These are phyloP conservation scores for Perizoma flavofasciatum DNA, from an alignment of 2,888 invertebrate genomes.

Conservation along the genomic window DNA sequence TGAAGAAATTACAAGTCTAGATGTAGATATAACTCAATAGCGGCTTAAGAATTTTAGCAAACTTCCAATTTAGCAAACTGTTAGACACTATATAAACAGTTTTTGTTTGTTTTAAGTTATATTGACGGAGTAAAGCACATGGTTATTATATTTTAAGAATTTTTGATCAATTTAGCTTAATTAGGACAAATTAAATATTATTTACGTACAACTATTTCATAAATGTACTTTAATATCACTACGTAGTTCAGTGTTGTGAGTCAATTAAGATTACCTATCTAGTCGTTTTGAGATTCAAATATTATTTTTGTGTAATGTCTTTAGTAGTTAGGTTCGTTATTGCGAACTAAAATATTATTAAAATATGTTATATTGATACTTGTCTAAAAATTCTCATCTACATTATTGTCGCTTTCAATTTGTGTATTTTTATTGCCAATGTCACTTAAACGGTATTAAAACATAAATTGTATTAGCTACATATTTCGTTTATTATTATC, in stretches of 20 bases:
- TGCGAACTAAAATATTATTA: conserved; percentile 40
- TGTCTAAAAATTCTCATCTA: conserved; percentile 6
- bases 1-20: conserved; percentile 1
- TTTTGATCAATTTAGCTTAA: conserved; percentile 35
- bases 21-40: conserved; percentile 1
- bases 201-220: conserved; percentile 26
- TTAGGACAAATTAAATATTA: conserved; percentile 32
- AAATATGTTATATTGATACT: conserved; percentile 18
- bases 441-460: conserved; percentile 17
- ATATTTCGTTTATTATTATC: conserved; percentile 8
- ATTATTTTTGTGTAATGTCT: conserved; percentile 35
- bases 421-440: conserved; percentile 39
- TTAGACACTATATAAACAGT: neutral
- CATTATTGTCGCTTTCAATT: conserved; percentile 32
- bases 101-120: neutral
- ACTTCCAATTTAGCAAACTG: no score
- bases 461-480: conserved; percentile 12
- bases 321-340: conserved; percentile 36
- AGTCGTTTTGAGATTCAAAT: conserved; percentile 75
- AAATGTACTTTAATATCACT: conserved; percentile 34
- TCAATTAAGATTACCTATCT: conserved; percentile 73
- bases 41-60: neutral
- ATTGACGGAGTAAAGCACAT: conserved; percentile 20
- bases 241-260: conserved; percentile 65
- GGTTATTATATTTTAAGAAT: conserved; percentile 16